phyloP scores from a whole-genome alignment of 2,113 vertebrate genomes.

The Malurus alboscapulatus region DNA sequence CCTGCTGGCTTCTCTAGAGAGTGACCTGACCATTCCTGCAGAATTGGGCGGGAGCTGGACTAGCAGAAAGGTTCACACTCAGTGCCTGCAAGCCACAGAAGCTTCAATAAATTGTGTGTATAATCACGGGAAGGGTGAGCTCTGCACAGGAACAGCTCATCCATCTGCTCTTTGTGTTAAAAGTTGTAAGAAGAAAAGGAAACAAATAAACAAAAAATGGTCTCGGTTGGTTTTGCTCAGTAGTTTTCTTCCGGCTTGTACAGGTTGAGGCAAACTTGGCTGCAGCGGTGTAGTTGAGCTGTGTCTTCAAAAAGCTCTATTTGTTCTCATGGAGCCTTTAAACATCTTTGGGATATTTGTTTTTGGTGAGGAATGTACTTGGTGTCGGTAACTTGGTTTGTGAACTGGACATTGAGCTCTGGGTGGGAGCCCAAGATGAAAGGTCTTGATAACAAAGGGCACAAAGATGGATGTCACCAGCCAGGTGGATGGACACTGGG shows the following conservation, averaged over 20 bases:
- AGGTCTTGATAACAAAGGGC: not conserved
- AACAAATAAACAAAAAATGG: not conserved
- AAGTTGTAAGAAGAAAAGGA: not conserved
- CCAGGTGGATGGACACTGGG: too few relatives aligned
- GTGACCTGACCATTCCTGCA: not conserved
- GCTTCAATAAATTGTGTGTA: fast-evolving
- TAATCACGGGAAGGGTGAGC: not conserved
- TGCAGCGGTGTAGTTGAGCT: not conserved
- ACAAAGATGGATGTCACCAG: not conserved
- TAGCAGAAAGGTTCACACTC: not conserved
- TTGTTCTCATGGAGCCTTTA: not conserved
- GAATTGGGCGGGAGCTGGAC: not conserved
- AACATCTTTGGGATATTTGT: fast-evolving
- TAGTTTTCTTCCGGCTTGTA: not conserved
- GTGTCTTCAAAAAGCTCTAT: not conserved
- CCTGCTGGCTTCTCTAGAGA: not conserved
- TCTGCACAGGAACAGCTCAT: not conserved
- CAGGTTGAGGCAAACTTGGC: not conserved
- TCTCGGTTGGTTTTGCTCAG: not conserved
- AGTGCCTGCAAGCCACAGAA: not conserved
- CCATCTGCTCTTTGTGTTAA: not conserved
- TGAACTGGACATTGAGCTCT: not conserved
- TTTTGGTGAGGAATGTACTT: not conserved
- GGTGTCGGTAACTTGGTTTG: too few relatives aligned
- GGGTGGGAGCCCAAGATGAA: not conserved